These are phyloP conservation scores for Ctenicera cuprea DNA, from an alignment of 2,888 invertebrate species.

Conservation along the genomic window DNA sequence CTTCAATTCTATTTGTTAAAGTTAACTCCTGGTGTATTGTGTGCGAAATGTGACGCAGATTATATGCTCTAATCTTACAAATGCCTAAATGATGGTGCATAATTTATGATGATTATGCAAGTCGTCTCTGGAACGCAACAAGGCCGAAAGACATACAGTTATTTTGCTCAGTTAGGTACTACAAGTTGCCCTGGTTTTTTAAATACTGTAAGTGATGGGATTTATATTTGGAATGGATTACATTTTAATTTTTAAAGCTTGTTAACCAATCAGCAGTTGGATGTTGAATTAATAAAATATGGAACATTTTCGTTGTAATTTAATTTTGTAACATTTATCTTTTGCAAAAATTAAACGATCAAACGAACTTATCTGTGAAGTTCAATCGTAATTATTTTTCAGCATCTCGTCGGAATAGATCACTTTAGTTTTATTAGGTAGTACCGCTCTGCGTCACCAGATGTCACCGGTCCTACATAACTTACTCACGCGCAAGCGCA, in stretches of 20 bases:
- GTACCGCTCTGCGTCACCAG: too few species aligned
- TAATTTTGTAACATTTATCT: too few species aligned
- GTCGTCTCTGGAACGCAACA: neutral
- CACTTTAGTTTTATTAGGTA: too few species aligned
- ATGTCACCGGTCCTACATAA: too few species aligned
- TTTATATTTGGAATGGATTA: neutral
- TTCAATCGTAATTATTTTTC: too few species aligned
- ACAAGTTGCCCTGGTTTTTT: neutral
- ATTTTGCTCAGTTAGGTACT: neutral
- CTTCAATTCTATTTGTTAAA: slow-evolving; percentile 25
- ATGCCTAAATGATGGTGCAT: neutral
- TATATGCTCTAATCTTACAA: slow-evolving; percentile 13
- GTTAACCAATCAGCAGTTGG: neutral
- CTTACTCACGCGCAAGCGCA: too few species aligned
- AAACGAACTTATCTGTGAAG: too few species aligned
- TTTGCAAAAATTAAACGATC: too few species aligned
- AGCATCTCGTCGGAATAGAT: too few species aligned
- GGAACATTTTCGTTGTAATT: too few species aligned
- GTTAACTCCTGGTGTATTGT: slow-evolving; percentile 11
- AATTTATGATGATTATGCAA: slow-evolving; percentile 26
- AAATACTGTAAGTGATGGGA: neutral
- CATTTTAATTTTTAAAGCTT: neutral
- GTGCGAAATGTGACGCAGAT: slow-evolving; percentile 6
- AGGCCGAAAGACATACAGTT: neutral
- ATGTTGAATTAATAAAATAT: neutral